Conservation (phyloP, 2,113 vertebrate genomes). For the Furnarius figulus region DNA sequence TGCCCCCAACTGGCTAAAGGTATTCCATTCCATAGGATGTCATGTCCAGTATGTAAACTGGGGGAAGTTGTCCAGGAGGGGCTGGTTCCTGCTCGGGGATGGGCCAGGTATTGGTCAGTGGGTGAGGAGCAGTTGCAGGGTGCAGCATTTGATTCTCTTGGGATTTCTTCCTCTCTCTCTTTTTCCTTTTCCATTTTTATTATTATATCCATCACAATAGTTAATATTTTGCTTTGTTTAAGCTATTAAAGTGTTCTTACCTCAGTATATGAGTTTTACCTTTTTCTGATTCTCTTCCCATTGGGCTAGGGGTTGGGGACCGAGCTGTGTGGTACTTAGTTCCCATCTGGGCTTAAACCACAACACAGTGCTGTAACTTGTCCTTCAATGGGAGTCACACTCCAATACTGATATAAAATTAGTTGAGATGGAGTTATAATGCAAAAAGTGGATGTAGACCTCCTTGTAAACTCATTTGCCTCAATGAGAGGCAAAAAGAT, state of each 20-base stretch:
- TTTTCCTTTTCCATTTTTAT: rapidly evolving
- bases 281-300: background rate
- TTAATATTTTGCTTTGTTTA: background rate
- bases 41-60: background rate
- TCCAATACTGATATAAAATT: background rate
- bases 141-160: background rate
- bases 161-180: background rate
- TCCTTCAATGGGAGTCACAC: background rate
- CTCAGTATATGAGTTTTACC: background rate
- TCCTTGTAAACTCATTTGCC: background rate
- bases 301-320: background rate
- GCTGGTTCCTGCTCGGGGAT: background rate
- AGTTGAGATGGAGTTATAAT: background rate
- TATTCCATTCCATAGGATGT: background rate
- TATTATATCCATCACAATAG: background rate
- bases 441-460: background rate
- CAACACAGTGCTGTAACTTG: background rate
- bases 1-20: background rate
- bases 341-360: background rate
- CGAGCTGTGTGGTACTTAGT: background rate
- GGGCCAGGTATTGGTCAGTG: too few species aligned
- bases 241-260: background rate
- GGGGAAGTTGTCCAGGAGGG: background rate
- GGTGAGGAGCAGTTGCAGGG: too few species aligned
- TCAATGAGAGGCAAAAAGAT: background rate